Conservation (phyloP, 1,140 invertebrate genomes). For the Venturia canescens region DNA sequence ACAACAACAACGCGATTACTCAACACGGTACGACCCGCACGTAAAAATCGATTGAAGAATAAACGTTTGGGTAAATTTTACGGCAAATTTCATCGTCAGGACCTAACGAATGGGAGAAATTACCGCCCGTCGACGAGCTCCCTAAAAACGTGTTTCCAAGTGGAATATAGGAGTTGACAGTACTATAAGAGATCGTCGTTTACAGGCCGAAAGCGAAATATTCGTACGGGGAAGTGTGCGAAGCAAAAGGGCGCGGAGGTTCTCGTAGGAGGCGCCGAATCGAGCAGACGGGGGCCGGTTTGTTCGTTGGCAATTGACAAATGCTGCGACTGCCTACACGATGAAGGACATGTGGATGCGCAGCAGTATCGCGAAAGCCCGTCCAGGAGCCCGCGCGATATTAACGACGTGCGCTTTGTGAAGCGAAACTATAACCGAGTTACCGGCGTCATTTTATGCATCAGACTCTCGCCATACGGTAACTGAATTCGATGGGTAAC, state of each 20-base stretch:
- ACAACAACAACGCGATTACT: not conserved
- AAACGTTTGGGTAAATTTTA: not conserved
- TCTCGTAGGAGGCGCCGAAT: not conserved
- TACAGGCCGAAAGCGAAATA: not conserved
- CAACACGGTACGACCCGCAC: not conserved
- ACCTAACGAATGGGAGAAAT: not conserved
- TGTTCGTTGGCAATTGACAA: not conserved
- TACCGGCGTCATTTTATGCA: conserved; percentile 74
- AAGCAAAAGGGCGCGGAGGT: not conserved
- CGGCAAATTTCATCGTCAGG: not conserved
- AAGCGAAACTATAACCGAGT: conserved; percentile 71
- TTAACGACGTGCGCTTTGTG: conserved; percentile 67
- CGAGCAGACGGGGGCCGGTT: not conserved
- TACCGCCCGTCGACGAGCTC: not conserved
- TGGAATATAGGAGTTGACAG: conserved; percentile 5
- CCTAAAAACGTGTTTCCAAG: conserved; percentile 8
- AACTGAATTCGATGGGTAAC: conserved; percentile 73
- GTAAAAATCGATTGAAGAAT: not conserved
- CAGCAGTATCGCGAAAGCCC: conserved; percentile 33
- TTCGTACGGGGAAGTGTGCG: not conserved
- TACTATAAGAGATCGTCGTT: not conserved
- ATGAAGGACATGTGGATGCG: conserved; percentile 11
- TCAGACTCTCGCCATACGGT: conserved; percentile 72
- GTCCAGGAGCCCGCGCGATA: conserved; percentile 39
- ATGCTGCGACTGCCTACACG: not conserved